Evolutionary conservation across 1,140 invertebrate genomes (phyloP), one percentile per base, ranked within the genome.

Genomic region (Lasioglossum albipes): DNA sequence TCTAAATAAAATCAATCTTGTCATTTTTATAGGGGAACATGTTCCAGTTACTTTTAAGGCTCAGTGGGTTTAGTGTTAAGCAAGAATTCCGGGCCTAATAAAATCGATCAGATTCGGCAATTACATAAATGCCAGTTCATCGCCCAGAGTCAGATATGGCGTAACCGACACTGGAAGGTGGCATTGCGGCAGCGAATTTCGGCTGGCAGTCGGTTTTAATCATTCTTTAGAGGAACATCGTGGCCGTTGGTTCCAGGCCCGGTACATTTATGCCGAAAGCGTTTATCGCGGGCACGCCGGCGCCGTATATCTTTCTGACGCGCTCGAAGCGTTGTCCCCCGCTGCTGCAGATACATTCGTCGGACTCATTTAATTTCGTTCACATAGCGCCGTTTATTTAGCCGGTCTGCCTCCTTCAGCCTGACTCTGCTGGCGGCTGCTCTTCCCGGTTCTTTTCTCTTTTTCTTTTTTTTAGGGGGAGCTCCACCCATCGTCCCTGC

Each of bases 321-420:
- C 78, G 71, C 71, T 80, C 81, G 61, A 75, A 87, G 31, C 85
- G 65, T 61, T 74, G 73, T 72, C 64, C 69, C 62, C 68, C 74
- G 54, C 41, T 66, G 45, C 49, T 81, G 41, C 73, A 83, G 84
- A 85, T 82, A 85, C 80, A 79, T 86, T 75, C 81, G 79, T 84
- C 72, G 73, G 75, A 75, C 79, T 87, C 86, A 75, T 86, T 87
- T 87, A 84, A 87, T 86, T 86, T 87, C 75, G 75, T 79, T 83
- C 86, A 57, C 82, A 79, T 75, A 75, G 74, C 74, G 66, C 57
- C 81, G 75, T 87, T 87, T 84, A 86, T 87, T 86, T 84, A 52
- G 45, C 75, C 52, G 45, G 45, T 36, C 45, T 62, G 70, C 68
- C 68, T 18, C 64, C 61, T 72, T 79, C 57, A 41, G 65, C 67